These are phyloP conservation scores for Macrosoma leucophasiata DNA, from an alignment of 2,888 invertebrate genomes.

Conservation along the genomic window DNA sequence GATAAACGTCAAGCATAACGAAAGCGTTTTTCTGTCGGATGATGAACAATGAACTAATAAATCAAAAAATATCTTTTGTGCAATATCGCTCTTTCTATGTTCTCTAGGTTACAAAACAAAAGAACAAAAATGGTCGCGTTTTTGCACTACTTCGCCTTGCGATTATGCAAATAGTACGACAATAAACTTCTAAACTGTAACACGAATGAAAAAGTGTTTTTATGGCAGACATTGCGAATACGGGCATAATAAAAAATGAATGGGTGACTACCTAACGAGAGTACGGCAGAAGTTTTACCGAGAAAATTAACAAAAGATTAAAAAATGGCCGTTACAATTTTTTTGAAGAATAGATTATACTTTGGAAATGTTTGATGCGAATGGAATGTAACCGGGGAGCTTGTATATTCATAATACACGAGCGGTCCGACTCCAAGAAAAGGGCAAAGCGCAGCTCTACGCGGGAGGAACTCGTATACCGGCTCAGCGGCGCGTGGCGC, in stretches of 20 bases:
- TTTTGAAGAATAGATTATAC: slow-evolving; percentile 31
- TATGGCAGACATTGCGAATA: slow-evolving; percentile 53
- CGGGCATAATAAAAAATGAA: slow-evolving; percentile 53
- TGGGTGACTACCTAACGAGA: slow-evolving; percentile 55
- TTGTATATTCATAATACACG: slow-evolving; percentile 9
- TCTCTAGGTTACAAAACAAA: slow-evolving; percentile 57
- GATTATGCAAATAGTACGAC: slow-evolving; percentile 70
- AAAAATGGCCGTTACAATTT: slow-evolving; percentile 39
- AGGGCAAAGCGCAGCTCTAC: slow-evolving; percentile 53
- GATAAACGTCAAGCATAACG: slow-evolving; percentile 48
- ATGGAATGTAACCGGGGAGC: no score
- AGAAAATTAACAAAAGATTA: slow-evolving; percentile 39
- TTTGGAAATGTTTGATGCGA: no score
- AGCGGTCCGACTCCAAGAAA: slow-evolving; percentile 21
- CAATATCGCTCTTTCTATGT: slow-evolving; percentile 50
- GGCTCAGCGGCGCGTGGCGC: slow-evolving; percentile 58
- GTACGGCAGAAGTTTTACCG: slow-evolving; percentile 47
- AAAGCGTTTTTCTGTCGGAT: slow-evolving; percentile 41
- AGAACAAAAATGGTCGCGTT: slow-evolving; percentile 57
- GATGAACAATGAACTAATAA: slow-evolving; percentile 60
- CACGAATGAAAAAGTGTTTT: slow-evolving; percentile 52
- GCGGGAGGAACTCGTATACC: slow-evolving; percentile 87
- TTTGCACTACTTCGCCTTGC: slow-evolving; percentile 61
- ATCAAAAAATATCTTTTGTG: slow-evolving; percentile 66
- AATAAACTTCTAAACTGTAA: slow-evolving; percentile 68